Conservation (phyloP, 1,140 invertebrate genomes). For the Lordiphosa clarofinis region DNA sequence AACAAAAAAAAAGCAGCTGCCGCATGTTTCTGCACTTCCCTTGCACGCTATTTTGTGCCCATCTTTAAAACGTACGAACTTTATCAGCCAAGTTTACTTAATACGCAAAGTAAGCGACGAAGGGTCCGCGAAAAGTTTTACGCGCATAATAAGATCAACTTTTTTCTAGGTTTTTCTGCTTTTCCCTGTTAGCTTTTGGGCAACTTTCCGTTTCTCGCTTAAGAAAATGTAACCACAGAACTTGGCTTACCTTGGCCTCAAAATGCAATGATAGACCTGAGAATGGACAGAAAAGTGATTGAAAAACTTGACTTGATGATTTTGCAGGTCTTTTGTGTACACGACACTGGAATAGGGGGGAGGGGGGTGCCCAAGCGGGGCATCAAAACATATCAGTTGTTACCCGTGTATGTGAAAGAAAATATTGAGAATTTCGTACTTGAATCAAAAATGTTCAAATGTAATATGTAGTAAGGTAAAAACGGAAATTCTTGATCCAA, state of each 20-base stretch:
- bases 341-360: no score
- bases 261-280: no score
- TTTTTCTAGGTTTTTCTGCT: slow-evolving; percentile 41
- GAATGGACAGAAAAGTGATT: no score
- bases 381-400: no score
- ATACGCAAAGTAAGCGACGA: slow-evolving; percentile 66
- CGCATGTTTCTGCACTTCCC: slow-evolving; percentile 1
- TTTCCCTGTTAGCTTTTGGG: slow-evolving; percentile 10
- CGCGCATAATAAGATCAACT: slow-evolving; percentile 73
- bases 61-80: slow-evolving; percentile 31
- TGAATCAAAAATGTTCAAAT: no score
- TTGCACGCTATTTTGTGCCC: slow-evolving; percentile 9
- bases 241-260: slow-evolving; percentile 17
- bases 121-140: slow-evolving; percentile 53
- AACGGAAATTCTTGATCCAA: no score
- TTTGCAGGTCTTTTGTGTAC: no score
- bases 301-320: no score
- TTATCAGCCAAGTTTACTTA: slow-evolving; percentile 77
- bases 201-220: slow-evolving; percentile 50
- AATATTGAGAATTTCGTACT: no score
- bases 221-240: slow-evolving; percentile 6
- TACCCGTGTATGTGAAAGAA: no score
- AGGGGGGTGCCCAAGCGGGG: no score
- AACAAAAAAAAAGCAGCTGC: slow-evolving; percentile 41
- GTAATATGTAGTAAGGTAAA: no score